A percentile compares a stretch with the other conserved stretches of the same genome.
Conservation (phyloP, 2,797 vertebrate species). For the Hydrophis major region DNA sequence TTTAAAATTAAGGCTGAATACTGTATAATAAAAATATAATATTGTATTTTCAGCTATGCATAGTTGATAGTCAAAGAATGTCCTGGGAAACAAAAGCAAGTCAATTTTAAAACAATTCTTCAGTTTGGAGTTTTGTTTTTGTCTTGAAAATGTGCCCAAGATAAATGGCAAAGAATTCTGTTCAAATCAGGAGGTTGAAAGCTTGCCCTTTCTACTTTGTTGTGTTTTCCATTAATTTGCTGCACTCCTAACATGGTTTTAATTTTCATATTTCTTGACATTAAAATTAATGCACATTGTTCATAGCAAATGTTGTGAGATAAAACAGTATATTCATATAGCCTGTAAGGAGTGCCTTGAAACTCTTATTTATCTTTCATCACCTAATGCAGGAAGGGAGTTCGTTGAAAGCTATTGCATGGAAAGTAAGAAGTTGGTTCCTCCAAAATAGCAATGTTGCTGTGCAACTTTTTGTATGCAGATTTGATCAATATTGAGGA, state of each 20-base stretch:
- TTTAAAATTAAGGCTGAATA: slow-evolving; percentile 34
- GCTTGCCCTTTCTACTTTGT: not conserved
- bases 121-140: not conserved
- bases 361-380: not conserved
- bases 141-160: not conserved
- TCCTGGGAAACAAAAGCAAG: not conserved
- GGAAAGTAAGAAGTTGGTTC: not conserved
- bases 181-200: not conserved
- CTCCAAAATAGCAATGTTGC: not conserved
- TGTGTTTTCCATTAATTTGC: not conserved
- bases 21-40: not conserved
- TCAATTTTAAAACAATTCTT: not conserved
- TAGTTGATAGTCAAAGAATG: slow-evolving; percentile 39
- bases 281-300: not conserved
- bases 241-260: not conserved
- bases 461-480: not conserved
- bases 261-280: not conserved
- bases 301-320: not conserved
- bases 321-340: not conserved
- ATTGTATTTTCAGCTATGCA: slow-evolving; percentile 57
- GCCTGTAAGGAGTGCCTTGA: not conserved
- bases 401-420: not conserved
- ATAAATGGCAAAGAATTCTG: rapidly evolving
- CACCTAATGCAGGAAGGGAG: not conserved
- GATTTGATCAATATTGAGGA: not conserved